Evolutionary conservation across 1,140 invertebrate genomes (phyloP).

Genomic region (Drosophila prosaltans): DNA sequence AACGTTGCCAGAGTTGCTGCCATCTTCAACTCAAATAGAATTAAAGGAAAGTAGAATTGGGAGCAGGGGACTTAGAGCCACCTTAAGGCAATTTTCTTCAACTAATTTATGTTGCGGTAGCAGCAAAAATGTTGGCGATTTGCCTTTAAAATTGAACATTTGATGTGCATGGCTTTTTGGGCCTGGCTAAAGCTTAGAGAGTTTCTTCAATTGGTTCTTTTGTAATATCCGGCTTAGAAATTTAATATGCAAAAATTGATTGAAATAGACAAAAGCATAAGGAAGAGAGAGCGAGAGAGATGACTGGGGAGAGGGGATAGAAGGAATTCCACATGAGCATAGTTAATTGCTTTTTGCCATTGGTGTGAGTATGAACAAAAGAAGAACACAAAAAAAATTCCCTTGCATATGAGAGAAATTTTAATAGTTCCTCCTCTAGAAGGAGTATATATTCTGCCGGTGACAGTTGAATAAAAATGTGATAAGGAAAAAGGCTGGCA

Average conservation of each 20-base stretch:
- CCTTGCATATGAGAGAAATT: conserved; percentile 22
- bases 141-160: conserved; percentile 52
- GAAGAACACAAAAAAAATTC: background rate
- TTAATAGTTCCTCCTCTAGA: conserved; percentile 39
- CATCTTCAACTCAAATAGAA: background rate
- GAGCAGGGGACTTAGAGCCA: conserved; percentile 7
- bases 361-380: conserved; percentile 10
- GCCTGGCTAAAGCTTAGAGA: conserved; percentile 42
- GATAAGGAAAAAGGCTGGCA: conserved; percentile 39
- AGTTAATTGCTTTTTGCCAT: conserved; percentile 57
- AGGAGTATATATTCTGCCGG: conserved; percentile 19
- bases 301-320: background rate
- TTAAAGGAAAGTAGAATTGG: too few species aligned
- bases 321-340: conserved; percentile 37
- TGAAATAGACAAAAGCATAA: conserved; percentile 27
- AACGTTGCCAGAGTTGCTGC: conserved; percentile 6
- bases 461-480: conserved; percentile 53
- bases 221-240: conserved; percentile 77
- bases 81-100: conserved; percentile 58
- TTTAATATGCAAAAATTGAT: conserved; percentile 69
- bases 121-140: conserved; percentile 10
- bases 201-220: conserved; percentile 46
- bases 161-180: conserved; percentile 34
- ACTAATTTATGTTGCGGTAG: conserved; percentile 58
- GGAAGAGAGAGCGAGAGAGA: background rate